Percentiles rank a stretch among this genome's conserved stretches.
Evolutionary conservation across 2,113 vertebrate species (phyloP).

Genomic region (Microtus ochrogaster): DNA sequence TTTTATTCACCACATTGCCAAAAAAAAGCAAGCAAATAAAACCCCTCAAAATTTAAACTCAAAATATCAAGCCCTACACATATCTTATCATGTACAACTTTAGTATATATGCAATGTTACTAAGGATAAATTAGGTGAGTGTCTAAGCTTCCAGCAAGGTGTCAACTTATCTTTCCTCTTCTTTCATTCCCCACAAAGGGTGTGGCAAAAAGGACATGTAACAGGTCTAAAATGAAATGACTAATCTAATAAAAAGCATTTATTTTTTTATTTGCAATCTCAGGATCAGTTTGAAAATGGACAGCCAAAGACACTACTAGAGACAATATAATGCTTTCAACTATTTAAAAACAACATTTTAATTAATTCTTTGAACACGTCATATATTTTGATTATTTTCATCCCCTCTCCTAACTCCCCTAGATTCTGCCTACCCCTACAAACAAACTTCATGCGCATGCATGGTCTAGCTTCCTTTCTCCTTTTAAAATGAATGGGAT

Average conservation of each 20-base stretch:
- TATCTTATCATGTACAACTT: background rate
- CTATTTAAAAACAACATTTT: background rate
- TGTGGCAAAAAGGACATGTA: background rate
- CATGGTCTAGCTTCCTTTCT: background rate
- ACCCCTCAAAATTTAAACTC: background rate
- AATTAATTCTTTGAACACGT: background rate
- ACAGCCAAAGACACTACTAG: background rate
- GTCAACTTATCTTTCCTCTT: background rate
- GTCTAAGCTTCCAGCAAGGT: background rate
- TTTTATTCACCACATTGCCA: background rate
- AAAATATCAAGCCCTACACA: conserved; percentile 15
- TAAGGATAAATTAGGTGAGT: background rate
- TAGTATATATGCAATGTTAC: background rate
- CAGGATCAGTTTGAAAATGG: conserved; percentile 39
- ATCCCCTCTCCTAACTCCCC: background rate
- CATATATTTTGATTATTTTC: background rate
- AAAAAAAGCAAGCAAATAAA: background rate
- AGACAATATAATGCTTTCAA: background rate
- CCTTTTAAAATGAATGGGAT: background rate
- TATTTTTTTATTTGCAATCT: conserved; percentile 7
- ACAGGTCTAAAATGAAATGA: background rate
- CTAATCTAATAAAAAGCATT: conserved; percentile 23
- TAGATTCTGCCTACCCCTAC: background rate
- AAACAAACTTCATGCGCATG: background rate
- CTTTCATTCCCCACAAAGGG: background rate